phyloP scores from a whole-genome alignment of 2,113 vertebrate genomes.

The Ariopsis seemanni region DNA sequence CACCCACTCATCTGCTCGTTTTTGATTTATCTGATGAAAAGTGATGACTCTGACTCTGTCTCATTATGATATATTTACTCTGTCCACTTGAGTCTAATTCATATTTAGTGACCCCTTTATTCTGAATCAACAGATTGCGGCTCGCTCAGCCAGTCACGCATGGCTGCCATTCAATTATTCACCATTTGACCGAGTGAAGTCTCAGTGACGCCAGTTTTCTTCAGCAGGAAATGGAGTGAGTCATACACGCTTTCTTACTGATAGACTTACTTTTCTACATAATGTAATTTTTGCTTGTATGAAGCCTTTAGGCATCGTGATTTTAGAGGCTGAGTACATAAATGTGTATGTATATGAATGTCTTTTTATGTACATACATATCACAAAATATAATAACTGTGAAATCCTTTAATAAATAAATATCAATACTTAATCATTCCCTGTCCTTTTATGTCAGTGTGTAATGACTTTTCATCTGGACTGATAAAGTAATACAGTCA shows the following conservation, averaged over 20 bases:
- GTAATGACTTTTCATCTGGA: neutral
- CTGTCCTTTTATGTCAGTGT: neutral
- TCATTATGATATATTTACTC: slow-evolving; percentile 43
- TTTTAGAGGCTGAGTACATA: neutral
- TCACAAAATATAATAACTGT: neutral
- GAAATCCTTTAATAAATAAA: neutral
- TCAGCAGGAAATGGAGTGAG: slow-evolving; percentile 1
- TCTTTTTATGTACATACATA: neutral
- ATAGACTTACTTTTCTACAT: neutral
- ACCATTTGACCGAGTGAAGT: neutral
- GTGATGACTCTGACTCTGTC: slow-evolving; percentile 29
- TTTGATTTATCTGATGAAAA: slow-evolving; percentile 32
- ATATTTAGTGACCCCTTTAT: slow-evolving; percentile 45
- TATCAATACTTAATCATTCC: neutral
- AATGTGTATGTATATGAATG: neutral
- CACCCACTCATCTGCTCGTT: slow-evolving; percentile 10
- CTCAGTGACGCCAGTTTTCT: neutral
- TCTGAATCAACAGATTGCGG: slow-evolving; percentile 39
- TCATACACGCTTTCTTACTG: neutral
- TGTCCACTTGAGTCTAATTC: slow-evolving; percentile 39
- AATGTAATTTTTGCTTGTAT: neutral
- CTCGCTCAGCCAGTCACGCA: slow-evolving; percentile 19
- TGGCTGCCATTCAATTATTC: slow-evolving; percentile 38
- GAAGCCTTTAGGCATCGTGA: neutral
- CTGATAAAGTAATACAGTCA: neutral